Conservation (phyloP, 2,888 invertebrate species). For the Rhogogaster chlorosoma region DNA sequence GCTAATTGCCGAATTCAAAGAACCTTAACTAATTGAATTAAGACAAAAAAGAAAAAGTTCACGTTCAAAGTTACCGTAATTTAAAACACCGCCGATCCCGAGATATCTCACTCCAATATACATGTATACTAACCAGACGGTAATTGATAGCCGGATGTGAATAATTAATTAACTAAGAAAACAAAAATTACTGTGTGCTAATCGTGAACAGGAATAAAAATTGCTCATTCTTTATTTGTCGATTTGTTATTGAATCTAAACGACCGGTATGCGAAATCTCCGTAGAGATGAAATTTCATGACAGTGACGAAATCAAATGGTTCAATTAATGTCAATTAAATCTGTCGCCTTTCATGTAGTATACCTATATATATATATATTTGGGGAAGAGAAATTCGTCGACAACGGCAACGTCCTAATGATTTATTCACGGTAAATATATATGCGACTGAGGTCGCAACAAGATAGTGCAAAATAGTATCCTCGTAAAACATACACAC, state of each 20-base stretch:
- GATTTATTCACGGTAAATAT: background rate
- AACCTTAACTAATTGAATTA: slow-evolving; percentile 41
- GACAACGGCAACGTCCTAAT: background rate
- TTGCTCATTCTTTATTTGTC: background rate
- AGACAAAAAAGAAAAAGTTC: background rate
- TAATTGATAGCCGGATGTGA: slow-evolving; percentile 5
- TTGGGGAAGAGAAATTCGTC: background rate
- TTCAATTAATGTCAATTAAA: slow-evolving; percentile 47
- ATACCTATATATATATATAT: background rate
- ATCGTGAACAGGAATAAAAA: background rate
- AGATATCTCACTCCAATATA: background rate
- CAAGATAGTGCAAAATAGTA: slow-evolving; percentile 24
- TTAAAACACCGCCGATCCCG: background rate
- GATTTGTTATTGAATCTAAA: background rate
- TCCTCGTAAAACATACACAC: slow-evolving; percentile 32
- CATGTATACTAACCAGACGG: background rate
- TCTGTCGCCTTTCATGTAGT: slow-evolving; percentile 8
- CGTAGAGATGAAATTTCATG: background rate
- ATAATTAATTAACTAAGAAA: background rate
- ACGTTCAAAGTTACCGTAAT: slow-evolving; percentile 21
- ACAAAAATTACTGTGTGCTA: background rate
- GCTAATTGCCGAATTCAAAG: slow-evolving; percentile 29
- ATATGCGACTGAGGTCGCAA: background rate
- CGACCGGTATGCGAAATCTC: background rate
- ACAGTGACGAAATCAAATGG: slow-evolving; percentile 30